Percentiles rank a stretch among this genome's conserved stretches.
These are phyloP conservation scores for Drosophila rubida DNA, from an alignment of 2,888 invertebrate genomes.

Conservation along the genomic window DNA sequence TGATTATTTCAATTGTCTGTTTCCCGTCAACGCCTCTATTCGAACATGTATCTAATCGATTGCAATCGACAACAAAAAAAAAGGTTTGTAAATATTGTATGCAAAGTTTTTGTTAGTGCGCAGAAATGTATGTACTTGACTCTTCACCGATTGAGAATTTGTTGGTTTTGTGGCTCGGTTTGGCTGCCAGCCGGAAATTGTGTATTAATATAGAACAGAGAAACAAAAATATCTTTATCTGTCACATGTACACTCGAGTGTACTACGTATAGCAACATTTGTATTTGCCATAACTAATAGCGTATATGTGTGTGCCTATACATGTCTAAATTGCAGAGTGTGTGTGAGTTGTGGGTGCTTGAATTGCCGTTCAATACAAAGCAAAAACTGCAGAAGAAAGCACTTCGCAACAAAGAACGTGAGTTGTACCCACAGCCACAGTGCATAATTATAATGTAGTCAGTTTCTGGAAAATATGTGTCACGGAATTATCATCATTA, in stretches of 20 bases:
- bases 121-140: conserved; percentile 48
- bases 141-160: conserved; percentile 23
- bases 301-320: conserved; percentile 5
- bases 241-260: conserved; percentile 48
- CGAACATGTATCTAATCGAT: conserved; percentile 11
- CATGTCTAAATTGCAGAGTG: background rate
- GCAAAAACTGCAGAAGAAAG: conserved; percentile 18
- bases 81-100: conserved; percentile 10
- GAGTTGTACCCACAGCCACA: conserved; percentile 10
- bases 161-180: conserved; percentile 18
- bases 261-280: conserved; percentile 36
- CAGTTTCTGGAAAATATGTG: background rate
- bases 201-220: conserved; percentile 68
- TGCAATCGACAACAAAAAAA: background rate
- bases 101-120: conserved; percentile 34
- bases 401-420: conserved; percentile 3
- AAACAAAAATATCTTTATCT: conserved; percentile 58
- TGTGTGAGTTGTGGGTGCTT: conserved; percentile 6
- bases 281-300: conserved; percentile 51
- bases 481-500: background rate
- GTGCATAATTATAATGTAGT: background rate
- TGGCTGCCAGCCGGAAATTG: conserved; percentile 63
- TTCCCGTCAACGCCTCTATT: background rate
- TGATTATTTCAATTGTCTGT: background rate
- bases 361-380: conserved; percentile 11